These are phyloP conservation scores for Gryllus longicercus DNA, from an alignment of 2,888 invertebrate genomes.

Conservation along the genomic window DNA sequence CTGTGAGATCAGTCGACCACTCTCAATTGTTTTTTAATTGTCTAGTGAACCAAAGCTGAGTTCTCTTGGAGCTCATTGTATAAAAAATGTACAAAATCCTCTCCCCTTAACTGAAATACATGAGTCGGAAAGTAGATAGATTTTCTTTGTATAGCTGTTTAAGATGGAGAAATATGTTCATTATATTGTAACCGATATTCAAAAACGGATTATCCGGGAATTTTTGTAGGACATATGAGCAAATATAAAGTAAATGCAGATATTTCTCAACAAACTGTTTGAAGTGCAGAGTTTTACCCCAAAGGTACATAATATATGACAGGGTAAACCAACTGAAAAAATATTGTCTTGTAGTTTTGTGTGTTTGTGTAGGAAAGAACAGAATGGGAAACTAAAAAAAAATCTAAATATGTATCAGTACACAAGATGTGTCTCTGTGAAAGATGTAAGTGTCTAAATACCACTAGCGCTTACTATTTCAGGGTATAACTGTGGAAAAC, in stretches of 20 bases:
- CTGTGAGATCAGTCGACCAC: background rate
- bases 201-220: background rate
- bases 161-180: background rate
- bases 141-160: background rate
- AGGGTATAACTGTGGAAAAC: too few relatives aligned
- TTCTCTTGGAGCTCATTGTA: background rate
- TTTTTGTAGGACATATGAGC: background rate
- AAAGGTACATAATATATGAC: background rate
- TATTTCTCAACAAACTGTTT: background rate
- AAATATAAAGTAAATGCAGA: background rate
- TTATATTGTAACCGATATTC: background rate
- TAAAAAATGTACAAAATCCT: background rate
- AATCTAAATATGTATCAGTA: background rate
- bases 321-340: background rate
- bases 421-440: background rate
- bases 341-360: background rate
- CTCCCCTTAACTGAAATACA: background rate
- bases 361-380: conserved; percentile 11
- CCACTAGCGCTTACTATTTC: too few relatives aligned
- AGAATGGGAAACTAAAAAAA: background rate
- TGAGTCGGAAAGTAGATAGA: background rate
- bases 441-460: too few relatives aligned
- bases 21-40: conserved; percentile 1
- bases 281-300: background rate
- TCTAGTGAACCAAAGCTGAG: conserved; percentile 1